Conservation (phyloP, 2,797 vertebrate genomes). For the Xiphorhynchus erythropygius region DNA sequence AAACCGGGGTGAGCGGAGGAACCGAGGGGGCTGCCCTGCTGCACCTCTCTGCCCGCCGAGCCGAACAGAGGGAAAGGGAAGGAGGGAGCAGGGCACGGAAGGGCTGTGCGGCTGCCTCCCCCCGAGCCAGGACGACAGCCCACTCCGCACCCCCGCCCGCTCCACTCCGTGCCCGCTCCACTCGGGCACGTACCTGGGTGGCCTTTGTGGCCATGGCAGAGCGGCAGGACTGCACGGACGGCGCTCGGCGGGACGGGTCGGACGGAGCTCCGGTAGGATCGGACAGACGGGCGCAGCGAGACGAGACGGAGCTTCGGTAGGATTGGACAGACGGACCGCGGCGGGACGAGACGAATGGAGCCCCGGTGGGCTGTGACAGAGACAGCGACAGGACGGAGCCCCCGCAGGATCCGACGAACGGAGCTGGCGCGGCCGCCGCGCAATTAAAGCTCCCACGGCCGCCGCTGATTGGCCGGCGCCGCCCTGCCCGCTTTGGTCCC, state of each 20-base stretch:
- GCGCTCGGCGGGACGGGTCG: too few relatives aligned
- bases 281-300: too few relatives aligned
- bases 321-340: neutral
- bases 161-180: accelerated
- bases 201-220: neutral
- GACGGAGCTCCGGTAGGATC: neutral
- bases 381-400: neutral
- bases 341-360: neutral
- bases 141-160: neutral
- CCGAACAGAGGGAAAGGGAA: neutral
- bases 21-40: too few relatives aligned
- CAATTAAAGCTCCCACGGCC: neutral
- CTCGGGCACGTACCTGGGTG: accelerated
- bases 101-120: too few relatives aligned
- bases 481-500: neutral
- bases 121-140: neutral
- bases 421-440: neutral
- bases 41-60: too few relatives aligned
- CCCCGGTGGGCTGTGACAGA: neutral
- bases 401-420: neutral
- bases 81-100: neutral
- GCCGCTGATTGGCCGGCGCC: neutral
- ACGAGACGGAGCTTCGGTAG: neutral
- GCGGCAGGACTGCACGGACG: neutral
- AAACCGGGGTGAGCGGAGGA: too few relatives aligned